Evolutionary conservation across 2,113 vertebrate genomes (phyloP).

Genomic region (Columbina picui): DNA sequence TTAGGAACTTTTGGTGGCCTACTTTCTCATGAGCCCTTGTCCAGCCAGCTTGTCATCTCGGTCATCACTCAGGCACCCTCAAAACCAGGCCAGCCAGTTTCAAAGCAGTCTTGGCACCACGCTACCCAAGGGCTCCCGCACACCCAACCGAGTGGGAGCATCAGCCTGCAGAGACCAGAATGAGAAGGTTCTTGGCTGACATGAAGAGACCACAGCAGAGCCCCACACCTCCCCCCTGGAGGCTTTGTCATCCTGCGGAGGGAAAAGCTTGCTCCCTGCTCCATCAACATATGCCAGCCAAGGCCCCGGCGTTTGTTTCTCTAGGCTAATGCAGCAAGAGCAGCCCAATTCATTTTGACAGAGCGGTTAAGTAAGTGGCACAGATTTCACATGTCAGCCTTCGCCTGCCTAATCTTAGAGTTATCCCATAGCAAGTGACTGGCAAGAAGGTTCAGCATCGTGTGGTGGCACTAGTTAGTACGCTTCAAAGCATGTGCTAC

Average conservation of each 20-base stretch:
- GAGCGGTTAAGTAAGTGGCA: slow-evolving; percentile 28
- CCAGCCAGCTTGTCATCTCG: slow-evolving; percentile 7
- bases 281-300: not conserved
- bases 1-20: slow-evolving; percentile 45
- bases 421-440: slow-evolving; percentile 14
- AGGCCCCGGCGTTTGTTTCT: not conserved
- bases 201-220: not conserved
- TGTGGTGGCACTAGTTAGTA: not conserved
- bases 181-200: not conserved
- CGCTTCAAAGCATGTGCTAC: not conserved
- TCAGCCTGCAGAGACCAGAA: not conserved
- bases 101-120: not conserved
- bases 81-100: not conserved
- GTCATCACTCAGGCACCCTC: not conserved
- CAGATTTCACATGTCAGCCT: slow-evolving; percentile 56
- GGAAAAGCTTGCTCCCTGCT: not conserved
- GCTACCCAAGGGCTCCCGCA: not conserved
- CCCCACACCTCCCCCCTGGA: not conserved
- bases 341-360: slow-evolving; percentile 42
- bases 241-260: not conserved
- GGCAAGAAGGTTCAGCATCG: not conserved
- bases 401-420: not conserved
- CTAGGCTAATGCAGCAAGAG: not conserved
- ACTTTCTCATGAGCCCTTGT: not conserved
- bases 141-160: not conserved